Percentiles rank a stretch among this genome's conserved stretches.
These are phyloP conservation scores for Arremon brunneinucha DNA, from an alignment of 2,797 vertebrate species.

Conservation along the genomic window DNA sequence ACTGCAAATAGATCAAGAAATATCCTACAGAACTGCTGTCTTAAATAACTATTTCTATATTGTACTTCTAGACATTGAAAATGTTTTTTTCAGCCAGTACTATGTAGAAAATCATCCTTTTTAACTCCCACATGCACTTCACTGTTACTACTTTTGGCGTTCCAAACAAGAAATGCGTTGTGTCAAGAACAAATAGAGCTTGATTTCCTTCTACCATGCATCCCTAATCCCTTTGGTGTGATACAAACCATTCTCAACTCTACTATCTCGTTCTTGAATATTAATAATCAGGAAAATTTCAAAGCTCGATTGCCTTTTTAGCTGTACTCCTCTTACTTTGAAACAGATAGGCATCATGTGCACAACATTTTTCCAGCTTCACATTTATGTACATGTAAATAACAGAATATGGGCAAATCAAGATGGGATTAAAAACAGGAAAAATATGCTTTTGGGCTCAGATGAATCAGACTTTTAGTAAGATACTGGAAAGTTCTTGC, in stretches of 20 bases:
- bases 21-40: background rate
- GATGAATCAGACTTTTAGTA: background rate
- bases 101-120: background rate
- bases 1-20: background rate
- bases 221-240: background rate
- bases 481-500: background rate
- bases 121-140: background rate
- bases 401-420: background rate
- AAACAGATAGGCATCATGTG: background rate
- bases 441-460: background rate
- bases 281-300: background rate
- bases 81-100: background rate
- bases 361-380: background rate
- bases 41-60: background rate
- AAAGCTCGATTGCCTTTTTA: background rate
- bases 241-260: background rate
- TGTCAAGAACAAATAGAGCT: background rate
- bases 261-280: background rate
- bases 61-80: background rate
- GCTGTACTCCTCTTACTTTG: background rate
- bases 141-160: background rate
- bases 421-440: background rate
- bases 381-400: background rate
- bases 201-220: background rate
- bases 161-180: background rate